Evolutionary conservation across 2,888 invertebrate species (phyloP).

Genomic region (Acanthosepion esculentum): DNA sequence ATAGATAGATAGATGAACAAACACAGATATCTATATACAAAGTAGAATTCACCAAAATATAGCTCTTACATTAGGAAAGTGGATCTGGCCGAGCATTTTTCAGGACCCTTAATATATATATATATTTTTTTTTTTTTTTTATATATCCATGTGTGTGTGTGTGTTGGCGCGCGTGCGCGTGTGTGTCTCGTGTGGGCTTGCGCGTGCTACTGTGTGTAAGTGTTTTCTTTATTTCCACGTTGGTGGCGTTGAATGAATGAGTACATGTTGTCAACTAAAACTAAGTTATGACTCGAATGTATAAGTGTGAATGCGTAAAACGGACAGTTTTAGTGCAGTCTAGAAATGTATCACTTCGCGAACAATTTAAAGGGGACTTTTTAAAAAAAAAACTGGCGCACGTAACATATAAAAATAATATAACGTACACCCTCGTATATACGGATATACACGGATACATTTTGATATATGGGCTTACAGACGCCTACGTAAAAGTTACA

Average conservation of each 20-base stretch:
- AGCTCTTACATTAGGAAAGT: no score
- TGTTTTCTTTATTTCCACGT: not conserved
- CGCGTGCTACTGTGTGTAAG: not conserved
- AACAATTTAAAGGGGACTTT: not conserved
- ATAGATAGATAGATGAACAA: no score
- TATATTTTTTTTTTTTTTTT: not conserved
- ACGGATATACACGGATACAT: not conserved
- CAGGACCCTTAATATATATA: not conserved
- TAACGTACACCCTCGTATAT: not conserved
- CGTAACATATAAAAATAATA: no score
- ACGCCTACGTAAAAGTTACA: not conserved
- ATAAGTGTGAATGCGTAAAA: conserved; percentile 15
- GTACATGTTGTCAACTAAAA: conserved; percentile 13
- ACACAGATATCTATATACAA: no score
- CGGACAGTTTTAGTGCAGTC: not conserved
- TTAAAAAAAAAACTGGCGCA: not conserved
- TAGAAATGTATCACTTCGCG: not conserved
- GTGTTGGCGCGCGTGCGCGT: not conserved
- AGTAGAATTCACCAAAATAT: no score
- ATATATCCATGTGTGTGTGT: not conserved
- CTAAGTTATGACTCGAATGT: not conserved
- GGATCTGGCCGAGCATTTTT: no score
- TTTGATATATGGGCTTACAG: not conserved
- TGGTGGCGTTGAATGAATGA: not conserved
- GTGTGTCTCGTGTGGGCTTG: not conserved